Base-by-base conservation (phyloP, 2,797 vertebrate species). In the Megalops cyprinoides region DNA sequence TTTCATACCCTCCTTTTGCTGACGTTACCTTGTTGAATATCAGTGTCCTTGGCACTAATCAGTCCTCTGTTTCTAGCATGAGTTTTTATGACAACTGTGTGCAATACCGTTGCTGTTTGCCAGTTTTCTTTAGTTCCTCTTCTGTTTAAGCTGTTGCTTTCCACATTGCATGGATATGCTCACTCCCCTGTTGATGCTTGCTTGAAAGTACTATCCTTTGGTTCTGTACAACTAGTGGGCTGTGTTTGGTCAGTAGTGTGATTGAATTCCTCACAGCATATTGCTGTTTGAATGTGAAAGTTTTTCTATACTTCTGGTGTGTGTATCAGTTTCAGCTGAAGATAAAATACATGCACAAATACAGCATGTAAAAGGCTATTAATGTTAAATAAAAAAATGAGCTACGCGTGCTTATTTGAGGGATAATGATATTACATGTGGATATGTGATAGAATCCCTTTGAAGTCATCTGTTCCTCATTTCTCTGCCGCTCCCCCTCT, bases 401-500 rank as follows among this genome's bases (percentile, higher is more conserved):
- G 25, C 23, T 60, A 28, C 4, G n/a, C 28, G 12, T 28, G 5
- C 42, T 69, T 69, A 20, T 42, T n/a, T 69, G 65, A 15, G 23
- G 65, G 37, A 42, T 20, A 18, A 65, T 7, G 34, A 69, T 20
- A 8, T 37, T 67, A 23, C 37, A 39, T 8, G 37, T 69, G 4
- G 37, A 18, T 20, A 42, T 42, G 37, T 15, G 42, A 69, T 69
- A 37, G 37, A 15, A 69, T 42, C 65, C n/a, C 37, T 42, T 42
- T 42, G 18, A 42, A 39, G 7, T 4, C 65, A 69, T 69, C 65
- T 69, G 65, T 23, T 69, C 37, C 20, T 69, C 65, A 42, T 8
- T 78, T 81, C 79, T 78, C 31, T 65, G 7, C 49, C 74, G 48
- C 71, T 74, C 37, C 28, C 80, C 55, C 51, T 0, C 44, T 67